These are phyloP conservation scores for Helicoverpa zea DNA, from an alignment of 1,140 invertebrate genomes.

Conservation along the genomic window DNA sequence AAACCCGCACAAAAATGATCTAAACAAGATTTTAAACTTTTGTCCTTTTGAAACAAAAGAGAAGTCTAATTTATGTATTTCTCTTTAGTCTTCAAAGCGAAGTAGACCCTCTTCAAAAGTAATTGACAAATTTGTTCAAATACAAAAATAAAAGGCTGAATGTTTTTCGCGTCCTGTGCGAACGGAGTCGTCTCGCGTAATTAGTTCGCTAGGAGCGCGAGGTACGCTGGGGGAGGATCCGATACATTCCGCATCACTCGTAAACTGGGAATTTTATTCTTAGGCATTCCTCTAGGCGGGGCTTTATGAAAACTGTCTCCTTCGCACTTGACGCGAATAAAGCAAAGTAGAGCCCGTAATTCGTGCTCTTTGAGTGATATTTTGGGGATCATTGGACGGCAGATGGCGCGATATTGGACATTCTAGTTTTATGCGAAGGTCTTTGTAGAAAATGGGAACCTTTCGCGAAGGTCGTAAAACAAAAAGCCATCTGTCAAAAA, in stretches of 20 bases:
- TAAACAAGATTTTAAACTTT: slow-evolving; percentile 73
- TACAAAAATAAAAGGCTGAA: slow-evolving; percentile 65
- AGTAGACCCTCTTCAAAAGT: slow-evolving; percentile 66
- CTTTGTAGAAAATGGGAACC: slow-evolving; percentile 58
- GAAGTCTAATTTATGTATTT: slow-evolving; percentile 72
- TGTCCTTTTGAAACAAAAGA: slow-evolving; percentile 68
- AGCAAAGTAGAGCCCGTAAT: slow-evolving; percentile 71
- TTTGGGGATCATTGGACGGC: slow-evolving; percentile 69
- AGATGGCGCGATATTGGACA: slow-evolving; percentile 81
- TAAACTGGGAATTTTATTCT: slow-evolving; percentile 77
- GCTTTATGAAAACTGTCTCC: slow-evolving; percentile 78
- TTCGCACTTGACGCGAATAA: slow-evolving; percentile 62
- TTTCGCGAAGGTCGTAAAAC: slow-evolving; percentile 64
- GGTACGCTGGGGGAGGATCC: slow-evolving; percentile 38
- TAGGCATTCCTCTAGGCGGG: slow-evolving; percentile 59
- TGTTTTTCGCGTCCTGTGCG: slow-evolving; percentile 60
- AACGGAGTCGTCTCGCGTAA: slow-evolving; percentile 65
- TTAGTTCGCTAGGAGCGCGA: slow-evolving; percentile 67
- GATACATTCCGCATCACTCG: slow-evolving; percentile 62
- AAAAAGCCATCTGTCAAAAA: slow-evolving; percentile 66
- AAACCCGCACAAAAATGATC: slow-evolving; percentile 64
- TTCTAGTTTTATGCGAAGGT: slow-evolving; percentile 75
- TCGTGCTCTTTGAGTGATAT: slow-evolving; percentile 77
- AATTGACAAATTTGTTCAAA: slow-evolving; percentile 77
- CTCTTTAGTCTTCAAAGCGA: slow-evolving; percentile 65